Evolutionary conservation across 2,888 invertebrate species (phyloP), one percentile per base, ranked within the genome.

Genomic region (Drosophila infuscata): DNA sequence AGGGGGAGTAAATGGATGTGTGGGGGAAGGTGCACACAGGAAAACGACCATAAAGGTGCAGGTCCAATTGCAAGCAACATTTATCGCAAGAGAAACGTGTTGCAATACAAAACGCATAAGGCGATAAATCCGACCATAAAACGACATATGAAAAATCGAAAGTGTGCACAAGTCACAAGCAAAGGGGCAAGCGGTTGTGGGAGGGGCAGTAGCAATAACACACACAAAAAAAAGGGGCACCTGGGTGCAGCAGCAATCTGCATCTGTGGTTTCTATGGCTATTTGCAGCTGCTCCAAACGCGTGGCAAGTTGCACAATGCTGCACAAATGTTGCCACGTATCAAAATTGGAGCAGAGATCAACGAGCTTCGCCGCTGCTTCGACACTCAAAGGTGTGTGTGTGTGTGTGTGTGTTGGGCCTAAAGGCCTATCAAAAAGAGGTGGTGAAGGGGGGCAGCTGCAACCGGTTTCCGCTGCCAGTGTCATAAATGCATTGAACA

Each of bases 261-360:
- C 69, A 76, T 58, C 51, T 72, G 59, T 46, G 46, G 46, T 72
- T 53, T 73, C 66, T 63, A 62, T 63, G 9, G 54, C 35, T 35
- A 9, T 53, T 54, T 25, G 54, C 46, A 46, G 38, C 85, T 81
- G 79, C 52, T 54, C 48, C 76, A 33, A 69, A 68, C 74, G 64
- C 66, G 68, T 65, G 63, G 65, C 54, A 57, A 82, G 82, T 88
- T 85, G 85, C 85, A 88, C 88, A 88, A 85, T 79, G 79, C 76
- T 64, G 38, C 54, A 38, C 54, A 38, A 52, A 54, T 70, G 69
- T 62, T 70, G 82, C 59, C 41, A 51, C 57, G 64, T 64, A 41
- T 46, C 20, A 62, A 81, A 80, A 88, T 80, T 85, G 82, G 88
- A 85, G 80, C 85, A 85, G 83, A 85, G 85, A 86, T 85, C 85